A percentile compares a stretch with the other conserved stretches of the same genome.
Conservation (phyloP, 2,113 vertebrate species). For the Bombycilla garrulus region DNA sequence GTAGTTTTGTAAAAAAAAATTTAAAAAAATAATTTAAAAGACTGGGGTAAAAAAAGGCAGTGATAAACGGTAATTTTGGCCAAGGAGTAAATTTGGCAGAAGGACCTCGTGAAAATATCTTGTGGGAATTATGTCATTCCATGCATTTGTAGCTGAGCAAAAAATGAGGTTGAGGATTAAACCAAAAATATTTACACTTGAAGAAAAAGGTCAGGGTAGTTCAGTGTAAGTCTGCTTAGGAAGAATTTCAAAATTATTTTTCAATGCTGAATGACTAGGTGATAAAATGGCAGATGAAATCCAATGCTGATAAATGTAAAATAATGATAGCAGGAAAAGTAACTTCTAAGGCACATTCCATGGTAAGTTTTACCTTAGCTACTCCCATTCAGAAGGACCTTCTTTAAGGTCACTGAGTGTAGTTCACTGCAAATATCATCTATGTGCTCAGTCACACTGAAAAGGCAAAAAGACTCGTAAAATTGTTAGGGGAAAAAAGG, state of each 20-base stretch:
- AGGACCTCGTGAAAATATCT: background rate
- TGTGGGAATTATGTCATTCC: background rate
- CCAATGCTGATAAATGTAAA: background rate
- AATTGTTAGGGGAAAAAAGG: background rate
- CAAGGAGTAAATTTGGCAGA: background rate
- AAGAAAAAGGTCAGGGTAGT: background rate
- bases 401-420: background rate
- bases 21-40: too few species aligned
- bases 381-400: background rate
- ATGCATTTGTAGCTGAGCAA: background rate
- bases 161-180: background rate
- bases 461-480: background rate
- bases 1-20: too few species aligned
- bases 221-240: background rate
- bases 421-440: background rate
- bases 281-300: background rate
- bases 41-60: rapidly evolving
- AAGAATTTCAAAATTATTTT: background rate
- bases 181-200: background rate
- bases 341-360: background rate
- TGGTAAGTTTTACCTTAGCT: background rate
- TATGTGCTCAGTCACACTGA: background rate
- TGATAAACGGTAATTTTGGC: background rate
- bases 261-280: background rate
- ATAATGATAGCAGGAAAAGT: background rate